Conservation (phyloP, 2,113 vertebrate genomes). For the Psittacula cyanocephala region DNA sequence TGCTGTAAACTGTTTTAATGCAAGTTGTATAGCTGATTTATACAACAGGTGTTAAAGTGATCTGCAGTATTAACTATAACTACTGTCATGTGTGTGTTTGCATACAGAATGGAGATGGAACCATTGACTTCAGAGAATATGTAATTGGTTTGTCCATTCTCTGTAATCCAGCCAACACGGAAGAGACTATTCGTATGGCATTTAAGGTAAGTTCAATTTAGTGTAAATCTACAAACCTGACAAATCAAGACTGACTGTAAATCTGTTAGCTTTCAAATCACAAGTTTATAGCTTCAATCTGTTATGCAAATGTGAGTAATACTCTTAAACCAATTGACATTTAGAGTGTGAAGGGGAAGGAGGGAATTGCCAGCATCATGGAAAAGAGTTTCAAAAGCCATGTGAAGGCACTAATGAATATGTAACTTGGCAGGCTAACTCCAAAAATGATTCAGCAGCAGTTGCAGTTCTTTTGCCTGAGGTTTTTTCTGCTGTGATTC, state of each 20-base stretch:
- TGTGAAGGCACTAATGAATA: conserved; percentile 38
- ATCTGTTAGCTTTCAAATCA: conserved; percentile 58
- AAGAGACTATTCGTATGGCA: conserved; percentile 90
- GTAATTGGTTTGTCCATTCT: conserved; percentile 94
- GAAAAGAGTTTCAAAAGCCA: conserved; percentile 19
- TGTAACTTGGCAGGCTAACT: conserved; percentile 50
- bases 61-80: neutral
- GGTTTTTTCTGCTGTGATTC: neutral
- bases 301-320: conserved; percentile 58
- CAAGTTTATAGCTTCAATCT: conserved; percentile 60
- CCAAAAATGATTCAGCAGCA: conserved; percentile 41
- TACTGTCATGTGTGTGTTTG: neutral
- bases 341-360: conserved; percentile 38
- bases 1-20: neutral
- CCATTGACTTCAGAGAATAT: conserved; percentile 97
- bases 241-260: conserved; percentile 67
- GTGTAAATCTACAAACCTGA: conserved; percentile 1
- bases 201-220: conserved; percentile 84
- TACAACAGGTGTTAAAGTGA: neutral
- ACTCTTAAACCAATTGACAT: conserved; percentile 64
- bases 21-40: neutral
- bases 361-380: conserved; percentile 9
- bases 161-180: conserved; percentile 93
- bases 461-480: neutral
- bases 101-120: conserved; percentile 89